Base-by-base conservation (phyloP, 2,797 vertebrate genomes). In the Molossus molossus region DNA sequence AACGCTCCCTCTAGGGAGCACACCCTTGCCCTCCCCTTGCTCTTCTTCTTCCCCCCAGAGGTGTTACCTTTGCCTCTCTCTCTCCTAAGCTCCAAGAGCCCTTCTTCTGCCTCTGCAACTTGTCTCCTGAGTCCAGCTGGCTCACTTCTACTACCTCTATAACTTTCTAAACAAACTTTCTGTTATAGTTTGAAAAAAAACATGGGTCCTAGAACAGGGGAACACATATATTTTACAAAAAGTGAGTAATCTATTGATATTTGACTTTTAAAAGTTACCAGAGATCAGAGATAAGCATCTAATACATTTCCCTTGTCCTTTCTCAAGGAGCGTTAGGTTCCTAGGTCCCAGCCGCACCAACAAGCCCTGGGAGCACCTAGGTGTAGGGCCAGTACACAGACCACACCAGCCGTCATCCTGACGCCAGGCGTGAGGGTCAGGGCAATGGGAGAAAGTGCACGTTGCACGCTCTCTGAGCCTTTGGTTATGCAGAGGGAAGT, bases 141-240 rank as follows among this genome's bases (percentile, higher is more conserved):
- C 40, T 45, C 40, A 45, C 40, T 45, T 45, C 40, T 45, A 45
- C 40, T 6, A 45, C 40, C 40, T 45, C 40, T 45, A 3, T 6
- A 45, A 45, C 40, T 45, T 45, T 45, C 40, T 45, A 45, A 45
- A 45, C 40, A 45, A 45, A 45, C 40, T 45, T 45, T 45, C 40
- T 45, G 40, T 55, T 14, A 55, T 14, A 55, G 14, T 14, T 15
- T 55, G 53, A 53, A 53, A 53, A 53, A 53, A 53, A 73, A 77
- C 79, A 77, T 45, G 9, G 23, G n/a, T 25, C 53, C 50, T 84
- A 2, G 33, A 67, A 73, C 73, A 23, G 29, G 23, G 37, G 1
- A 80, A 89, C 81, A 33, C 25, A 90, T 1, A 37, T n/a, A 67
- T 87, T 65, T 90, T 75, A 25, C 17, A 73, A 69, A 92, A 91